Conservation (phyloP, 2,888 invertebrate genomes). For the Pristionchus arcanus region DNA sequence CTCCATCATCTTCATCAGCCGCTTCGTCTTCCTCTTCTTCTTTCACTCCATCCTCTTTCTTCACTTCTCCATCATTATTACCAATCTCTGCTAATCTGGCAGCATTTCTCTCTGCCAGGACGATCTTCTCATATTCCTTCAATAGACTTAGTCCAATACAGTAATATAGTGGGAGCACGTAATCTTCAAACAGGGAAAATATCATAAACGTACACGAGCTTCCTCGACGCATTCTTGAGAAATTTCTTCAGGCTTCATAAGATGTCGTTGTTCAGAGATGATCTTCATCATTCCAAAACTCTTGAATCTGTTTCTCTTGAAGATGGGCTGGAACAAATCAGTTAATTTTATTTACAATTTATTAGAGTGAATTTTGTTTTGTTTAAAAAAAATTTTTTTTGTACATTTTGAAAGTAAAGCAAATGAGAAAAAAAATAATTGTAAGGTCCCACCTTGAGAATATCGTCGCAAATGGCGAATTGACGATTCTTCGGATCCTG, state of each 20-base stretch:
- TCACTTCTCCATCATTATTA: not conserved
- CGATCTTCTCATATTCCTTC: not conserved
- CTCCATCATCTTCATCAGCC: not conserved
- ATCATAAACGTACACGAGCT: not conserved
- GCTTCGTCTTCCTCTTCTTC: not conserved
- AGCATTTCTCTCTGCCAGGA: constrained; percentile 1
- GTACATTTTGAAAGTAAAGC: not conserved
- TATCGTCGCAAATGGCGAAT: constrained; percentile 48
- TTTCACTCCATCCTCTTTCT: not conserved
- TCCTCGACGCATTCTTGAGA: not conserved
- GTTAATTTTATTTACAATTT: not conserved
- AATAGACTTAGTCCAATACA: not conserved
- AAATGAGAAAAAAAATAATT: not conserved
- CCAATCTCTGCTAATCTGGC: not conserved
- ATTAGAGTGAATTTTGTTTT: not conserved
- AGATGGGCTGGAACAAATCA: constrained; percentile 18
- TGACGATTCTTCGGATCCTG: constrained; percentile 51
- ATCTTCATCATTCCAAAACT: constrained; percentile 52
- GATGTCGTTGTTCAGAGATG: not conserved
- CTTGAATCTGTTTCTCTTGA: constrained; percentile 40
- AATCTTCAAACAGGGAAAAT: not conserved
- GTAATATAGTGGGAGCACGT: not conserved
- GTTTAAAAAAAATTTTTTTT: not conserved
- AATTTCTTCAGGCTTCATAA: constrained; percentile 20
- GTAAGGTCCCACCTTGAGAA: constrained; percentile 3